Evolutionary conservation across 2,113 vertebrate species (phyloP), one percentile per base, ranked within the genome.

Genomic region (Tachycineta bicolor): DNA sequence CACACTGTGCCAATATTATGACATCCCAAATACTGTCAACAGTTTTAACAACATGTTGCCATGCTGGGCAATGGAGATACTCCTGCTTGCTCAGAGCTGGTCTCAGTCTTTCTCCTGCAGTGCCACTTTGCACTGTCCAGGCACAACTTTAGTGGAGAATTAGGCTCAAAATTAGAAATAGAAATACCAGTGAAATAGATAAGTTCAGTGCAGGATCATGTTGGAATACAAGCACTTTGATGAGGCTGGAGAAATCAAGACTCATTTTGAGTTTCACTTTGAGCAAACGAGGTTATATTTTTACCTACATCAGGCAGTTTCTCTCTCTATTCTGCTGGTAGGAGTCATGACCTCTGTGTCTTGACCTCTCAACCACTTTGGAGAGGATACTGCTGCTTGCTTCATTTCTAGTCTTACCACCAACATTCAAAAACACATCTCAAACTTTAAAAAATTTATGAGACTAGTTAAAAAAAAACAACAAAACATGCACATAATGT

Each of bases 1-100:
- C 6, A 2, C 29, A 23, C 13, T 3, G 2, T 34, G 13, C 17
- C 53, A 37, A 8, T 10, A 8, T 50, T 33, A 43, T 3, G 2
- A 11, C 0, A 2, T 10, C 26, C 19, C n/a, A 44, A 86, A 14
- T 2, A 2, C 10, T 63, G 75, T 28, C 25, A 60, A 13, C 15
- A 23, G 8, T n/a, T 81, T 60, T 77, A 63, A 33, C 46, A 44
- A 14, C 14, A 3, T 2, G 4, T 14, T 5, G 1, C 31, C 23
- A 17, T 2, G 3, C 9, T 73, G 21, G 44, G 80, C 33, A 31
- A 1, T 44, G 37, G 37, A 85, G 31, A 68, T 39, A 8, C 3
- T 86, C 41, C 50, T 62, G 19, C 31, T 68, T 31, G 41, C 37
- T 53, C 20, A 2, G 46, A 83, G 41, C 15, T n/a, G 14, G 5